Evolutionary conservation across 2,888 invertebrate species (phyloP), one percentile per base, ranked within the genome.

Genomic region (Meandrusa payeni): DNA sequence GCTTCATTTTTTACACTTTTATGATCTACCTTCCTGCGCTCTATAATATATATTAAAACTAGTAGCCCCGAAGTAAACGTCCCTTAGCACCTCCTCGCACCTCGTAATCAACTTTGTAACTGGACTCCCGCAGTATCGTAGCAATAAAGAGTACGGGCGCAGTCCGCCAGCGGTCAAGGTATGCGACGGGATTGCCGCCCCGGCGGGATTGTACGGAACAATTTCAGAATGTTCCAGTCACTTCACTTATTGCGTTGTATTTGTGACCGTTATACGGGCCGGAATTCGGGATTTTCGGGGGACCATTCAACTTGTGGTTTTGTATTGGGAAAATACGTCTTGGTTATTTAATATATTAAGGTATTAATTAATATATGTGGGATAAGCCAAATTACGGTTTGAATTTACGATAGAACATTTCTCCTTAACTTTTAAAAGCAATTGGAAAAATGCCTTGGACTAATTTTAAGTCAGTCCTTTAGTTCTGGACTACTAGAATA

Each of bases 211-310:
- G 76, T 71, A 64, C 59, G 59, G 55, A 57, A 64, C 68, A 69
- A 65, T 67, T 61, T 61, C 48, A 76, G 79, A 82, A 83, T 81
- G 82, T 63, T 63, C 70, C 55, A 81, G 82, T 86, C 86, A 86
- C 85, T 77, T 70, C 76, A 70, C 78, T 82, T 86, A 86, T 85
- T 86, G 83, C 85, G 69, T 74, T 68, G 70, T 76, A 72, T 76
- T 74, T 66, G 75, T 59, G 74, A 68, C 65, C 64, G 61, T 60
- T 61, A 55, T 62, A 64, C 64, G 63, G 55, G 41, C 7, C 33
- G 75, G 76, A 75, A 80, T 83, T 68, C 63, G 66, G 78, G 80
- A 77, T 79, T 78, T 82, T 75, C 63, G 61, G 54, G 20, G 39
- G 28, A 39, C 27, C 32, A 17, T 37, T 38, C 26, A 24, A 36